Base-by-base conservation (phyloP, 2,797 vertebrate genomes). In the Meda fulgida region DNA sequence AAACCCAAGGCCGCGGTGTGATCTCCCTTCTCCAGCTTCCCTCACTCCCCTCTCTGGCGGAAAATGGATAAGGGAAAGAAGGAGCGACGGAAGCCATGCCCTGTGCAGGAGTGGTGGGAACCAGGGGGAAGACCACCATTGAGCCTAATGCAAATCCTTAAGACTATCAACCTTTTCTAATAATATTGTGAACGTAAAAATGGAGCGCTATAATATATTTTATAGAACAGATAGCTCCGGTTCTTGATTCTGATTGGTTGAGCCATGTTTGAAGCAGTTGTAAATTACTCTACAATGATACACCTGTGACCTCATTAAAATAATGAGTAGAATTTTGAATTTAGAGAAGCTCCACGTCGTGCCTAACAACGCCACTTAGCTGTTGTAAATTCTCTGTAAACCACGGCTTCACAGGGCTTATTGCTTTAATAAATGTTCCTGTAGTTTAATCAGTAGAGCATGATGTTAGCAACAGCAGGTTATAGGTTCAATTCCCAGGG, bases 1-100 rank as follows among this genome's bases (percentile, higher is more conserved):
- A 91, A 91, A 89, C 89, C 92, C 93, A 95, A 95, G 94, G 94
- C 88, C 91, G 6, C 51, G 84, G 89, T 79, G 7, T 78, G 88
- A 88, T 92, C 91, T 88, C 91, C 90, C 90, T 90, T 89, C 90
- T 79, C 67, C 87, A 70, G 43, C 72, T 90, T 85, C 83, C 60
- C 87, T 78, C 89, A 90, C 92, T 93, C 92, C 92, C 90, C 89
- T 89, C 87, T 84, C 73, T 85, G 78, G 73, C 67, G 88, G 89
- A 87, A 88, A 90, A 82, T 84, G 89, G 88, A 88, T 87, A 89
- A 86, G 80, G 80, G 89, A 86, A 63, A 82, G 86, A 89, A 86
- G 85, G 77, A 82, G 46, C 72, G 85, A 90, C 81, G 89, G 87
- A 90, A 90, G 84, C 87, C 86, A 80, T 87, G 87, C 87, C 87